These are phyloP conservation scores for Resseliella maxima DNA, from an alignment of 2,888 invertebrate genomes.

Conservation along the genomic window DNA sequence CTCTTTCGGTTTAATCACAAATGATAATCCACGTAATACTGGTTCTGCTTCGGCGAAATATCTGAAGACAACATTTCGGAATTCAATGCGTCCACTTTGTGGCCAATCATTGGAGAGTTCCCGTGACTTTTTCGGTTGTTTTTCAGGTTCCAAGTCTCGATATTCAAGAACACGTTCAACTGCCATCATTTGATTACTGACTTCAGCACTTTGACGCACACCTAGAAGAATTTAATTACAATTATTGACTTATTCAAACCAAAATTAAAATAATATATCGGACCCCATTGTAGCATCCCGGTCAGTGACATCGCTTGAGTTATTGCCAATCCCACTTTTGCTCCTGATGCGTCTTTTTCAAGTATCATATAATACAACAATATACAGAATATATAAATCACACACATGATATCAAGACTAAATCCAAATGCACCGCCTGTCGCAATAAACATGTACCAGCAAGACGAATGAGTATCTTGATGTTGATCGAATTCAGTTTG, in stretches of 20 bases:
- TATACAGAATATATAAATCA: not conserved
- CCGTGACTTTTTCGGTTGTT: slow-evolving; percentile 63
- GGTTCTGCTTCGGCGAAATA: slow-evolving; percentile 85
- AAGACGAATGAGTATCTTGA: slow-evolving; percentile 74
- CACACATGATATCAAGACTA: slow-evolving; percentile 63
- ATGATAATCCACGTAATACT: slow-evolving; percentile 78
- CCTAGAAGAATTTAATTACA: slow-evolving; percentile 62
- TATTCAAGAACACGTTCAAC: slow-evolving; percentile 82
- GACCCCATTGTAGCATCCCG: slow-evolving; percentile 70
- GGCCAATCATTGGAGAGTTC: slow-evolving; percentile 68
- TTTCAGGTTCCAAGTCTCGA: slow-evolving; percentile 66
- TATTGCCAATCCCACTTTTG: slow-evolving; percentile 70
- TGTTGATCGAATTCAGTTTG: slow-evolving; percentile 72
- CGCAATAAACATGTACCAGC: slow-evolving; percentile 79
- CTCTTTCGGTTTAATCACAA: slow-evolving; percentile 69
- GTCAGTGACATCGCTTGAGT: slow-evolving; percentile 71
- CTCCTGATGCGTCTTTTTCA: slow-evolving; percentile 62
- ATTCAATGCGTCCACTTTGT: slow-evolving; percentile 68
- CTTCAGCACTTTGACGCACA: slow-evolving; percentile 74
- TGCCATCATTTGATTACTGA: slow-evolving; percentile 73
- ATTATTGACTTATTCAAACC: no score
- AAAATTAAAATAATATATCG: not conserved
- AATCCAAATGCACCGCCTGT: slow-evolving; percentile 80
- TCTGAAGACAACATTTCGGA: slow-evolving; percentile 71
- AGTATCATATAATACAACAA: slow-evolving; percentile 61